Evolutionary conservation across 1,140 invertebrate genomes (phyloP).

Genomic region (Pomacea maculata): DNA sequence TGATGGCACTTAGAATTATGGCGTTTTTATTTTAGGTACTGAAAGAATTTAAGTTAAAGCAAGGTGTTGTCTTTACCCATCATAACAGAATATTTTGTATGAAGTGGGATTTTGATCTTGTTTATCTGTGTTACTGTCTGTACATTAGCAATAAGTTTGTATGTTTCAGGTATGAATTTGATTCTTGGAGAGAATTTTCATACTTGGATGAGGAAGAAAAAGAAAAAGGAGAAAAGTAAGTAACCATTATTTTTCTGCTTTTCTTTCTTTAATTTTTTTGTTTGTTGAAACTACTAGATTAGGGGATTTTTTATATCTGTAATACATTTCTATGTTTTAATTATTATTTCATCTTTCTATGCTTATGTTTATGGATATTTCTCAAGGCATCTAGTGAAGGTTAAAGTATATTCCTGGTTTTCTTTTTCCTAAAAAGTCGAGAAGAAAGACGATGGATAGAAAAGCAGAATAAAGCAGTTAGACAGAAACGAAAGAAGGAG

Average conservation of each 20-base stretch:
- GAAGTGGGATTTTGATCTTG: too few species aligned
- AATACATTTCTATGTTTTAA: too few species aligned
- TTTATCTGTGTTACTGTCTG: background rate
- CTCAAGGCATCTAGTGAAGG: too few species aligned
- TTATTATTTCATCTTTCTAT: too few species aligned
- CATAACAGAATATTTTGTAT: too few species aligned
- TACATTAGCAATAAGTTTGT: constrained; percentile 10
- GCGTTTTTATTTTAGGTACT: too few species aligned
- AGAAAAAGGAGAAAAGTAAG: constrained; percentile 87
- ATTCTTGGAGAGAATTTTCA: constrained; percentile 99
- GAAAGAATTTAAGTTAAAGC: too few species aligned
- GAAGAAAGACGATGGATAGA: constrained; percentile 97
- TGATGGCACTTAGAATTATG: too few species aligned
- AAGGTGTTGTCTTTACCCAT: too few species aligned
- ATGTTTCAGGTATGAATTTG: constrained; percentile 93
- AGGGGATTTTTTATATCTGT: too few species aligned
- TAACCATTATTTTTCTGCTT: background rate
- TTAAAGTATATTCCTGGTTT: background rate
- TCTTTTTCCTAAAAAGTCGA: constrained; percentile 67
- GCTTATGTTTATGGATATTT: too few species aligned
- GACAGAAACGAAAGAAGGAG: constrained; percentile 94
- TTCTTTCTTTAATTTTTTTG: background rate
- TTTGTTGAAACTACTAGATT: background rate
- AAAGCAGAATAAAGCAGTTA: constrained; percentile 92
- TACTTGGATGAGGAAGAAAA: constrained; percentile 99